Conservation (phyloP, 2,797 vertebrate species). For the Pygocentrus nattereri region DNA sequence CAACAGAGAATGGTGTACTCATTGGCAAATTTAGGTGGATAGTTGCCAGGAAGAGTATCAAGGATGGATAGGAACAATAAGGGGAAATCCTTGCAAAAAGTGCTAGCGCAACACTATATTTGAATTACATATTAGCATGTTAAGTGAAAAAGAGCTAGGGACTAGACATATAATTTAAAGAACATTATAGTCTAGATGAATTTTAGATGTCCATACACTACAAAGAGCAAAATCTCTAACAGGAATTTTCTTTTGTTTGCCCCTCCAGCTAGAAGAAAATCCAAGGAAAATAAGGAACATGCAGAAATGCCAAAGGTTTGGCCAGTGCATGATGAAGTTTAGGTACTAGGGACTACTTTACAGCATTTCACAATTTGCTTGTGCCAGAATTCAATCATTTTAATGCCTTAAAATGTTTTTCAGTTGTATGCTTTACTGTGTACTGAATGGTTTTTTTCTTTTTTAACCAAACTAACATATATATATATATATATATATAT, state of each 20-base stretch:
- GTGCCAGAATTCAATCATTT: not conserved
- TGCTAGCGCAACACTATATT: not conserved
- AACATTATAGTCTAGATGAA: not conserved
- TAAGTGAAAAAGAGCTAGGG: not conserved
- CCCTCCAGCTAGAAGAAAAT: conserved; percentile 82
- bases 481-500: too few species aligned
- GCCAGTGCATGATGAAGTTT: conserved; percentile 80
- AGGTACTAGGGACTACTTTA: conserved; percentile 68
- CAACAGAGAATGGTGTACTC: conserved; percentile 37
- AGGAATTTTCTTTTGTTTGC: conserved; percentile 86
- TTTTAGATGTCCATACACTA: not conserved
- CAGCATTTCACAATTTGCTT: conserved; percentile 1
- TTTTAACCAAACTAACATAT: too few species aligned
- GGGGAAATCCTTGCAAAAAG: not conserved
- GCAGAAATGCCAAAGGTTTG: conserved; percentile 70
- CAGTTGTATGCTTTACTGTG: not conserved
- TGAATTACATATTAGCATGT: not conserved
- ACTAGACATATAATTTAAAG: not conserved
- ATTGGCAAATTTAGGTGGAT: not conserved
- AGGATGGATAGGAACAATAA: not conserved
- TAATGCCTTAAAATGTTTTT: not conserved
- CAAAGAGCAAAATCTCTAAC: conserved; percentile 53
- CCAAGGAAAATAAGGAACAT: conserved; percentile 80
- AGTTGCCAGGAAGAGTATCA: not conserved
- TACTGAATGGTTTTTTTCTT: too few species aligned